phyloP scores from a whole-genome alignment of 1,140 invertebrate genomes.

The Drosophila oshimai region DNA sequence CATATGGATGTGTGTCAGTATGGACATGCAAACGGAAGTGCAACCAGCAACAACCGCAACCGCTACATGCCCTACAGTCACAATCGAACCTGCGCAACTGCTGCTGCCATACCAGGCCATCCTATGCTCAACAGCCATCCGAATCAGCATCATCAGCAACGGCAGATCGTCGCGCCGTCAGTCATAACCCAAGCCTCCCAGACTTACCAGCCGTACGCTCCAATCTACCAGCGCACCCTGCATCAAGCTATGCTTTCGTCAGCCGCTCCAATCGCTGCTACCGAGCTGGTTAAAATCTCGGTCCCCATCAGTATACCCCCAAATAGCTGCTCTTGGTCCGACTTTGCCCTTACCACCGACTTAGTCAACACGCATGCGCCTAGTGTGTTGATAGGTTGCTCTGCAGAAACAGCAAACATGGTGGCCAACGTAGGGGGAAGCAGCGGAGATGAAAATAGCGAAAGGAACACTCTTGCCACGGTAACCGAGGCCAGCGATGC shows the following conservation, averaged over 20 bases:
- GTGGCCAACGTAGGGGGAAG: not conserved
- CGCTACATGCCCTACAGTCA: conserved; percentile 75
- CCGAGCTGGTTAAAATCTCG: not conserved
- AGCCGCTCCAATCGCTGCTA: not conserved
- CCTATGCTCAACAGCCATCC: conserved; percentile 18
- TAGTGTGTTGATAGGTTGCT: not conserved
- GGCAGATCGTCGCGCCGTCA: not conserved
- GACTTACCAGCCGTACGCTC: conserved; percentile 10
- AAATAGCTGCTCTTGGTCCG: not conserved
- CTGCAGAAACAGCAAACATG: not conserved
- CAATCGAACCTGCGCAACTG: conserved; percentile 40
- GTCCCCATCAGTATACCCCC: not conserved
- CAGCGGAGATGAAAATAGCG: not conserved
- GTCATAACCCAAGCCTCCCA: too few species aligned
- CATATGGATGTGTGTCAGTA: conserved; percentile 48
- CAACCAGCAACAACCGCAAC: conserved; percentile 51
- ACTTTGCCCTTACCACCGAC: not conserved
- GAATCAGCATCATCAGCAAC: conserved; percentile 10
- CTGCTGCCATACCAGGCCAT: conserved; percentile 37
- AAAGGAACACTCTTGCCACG: conserved; percentile 8
- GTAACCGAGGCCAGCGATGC: conserved; percentile 46
- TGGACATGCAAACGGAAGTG: conserved; percentile 42
- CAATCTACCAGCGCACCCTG: conserved; percentile 35
- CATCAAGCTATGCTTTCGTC: not conserved
- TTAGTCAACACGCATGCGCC: conserved; percentile 18